phyloP scores from a whole-genome alignment of 2,888 invertebrate genomes.

The Nymphalis polychloros region DNA sequence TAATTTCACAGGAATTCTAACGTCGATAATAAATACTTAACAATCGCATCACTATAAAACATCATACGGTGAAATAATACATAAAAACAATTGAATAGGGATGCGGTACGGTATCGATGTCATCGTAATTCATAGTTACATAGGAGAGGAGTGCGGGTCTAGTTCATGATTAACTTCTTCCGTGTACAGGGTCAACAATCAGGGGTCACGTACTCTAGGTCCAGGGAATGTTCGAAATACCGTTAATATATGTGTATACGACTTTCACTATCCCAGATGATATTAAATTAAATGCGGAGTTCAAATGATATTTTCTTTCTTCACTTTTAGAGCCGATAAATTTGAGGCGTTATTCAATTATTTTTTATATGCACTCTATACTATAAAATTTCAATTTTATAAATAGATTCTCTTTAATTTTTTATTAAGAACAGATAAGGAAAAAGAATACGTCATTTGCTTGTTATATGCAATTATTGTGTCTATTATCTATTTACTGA shows the following conservation, averaged over 20 bases:
- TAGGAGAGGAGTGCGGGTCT: constrained; percentile 46
- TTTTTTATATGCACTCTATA: background rate
- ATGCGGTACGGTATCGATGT: constrained; percentile 44
- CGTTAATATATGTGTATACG: constrained; percentile 30
- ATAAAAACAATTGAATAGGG: constrained; percentile 23
- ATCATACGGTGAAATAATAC: background rate
- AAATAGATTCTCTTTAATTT: no score
- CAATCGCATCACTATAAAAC: background rate
- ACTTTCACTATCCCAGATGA: constrained; percentile 33
- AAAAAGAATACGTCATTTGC: no score
- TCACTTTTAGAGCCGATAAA: background rate
- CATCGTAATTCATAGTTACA: constrained; percentile 52
- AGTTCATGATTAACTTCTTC: constrained; percentile 74
- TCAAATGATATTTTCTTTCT: background rate
- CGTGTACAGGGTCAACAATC: constrained; percentile 71
- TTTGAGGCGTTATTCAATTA: background rate
- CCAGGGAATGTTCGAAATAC: constrained; percentile 34
- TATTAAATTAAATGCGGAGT: constrained; percentile 5
- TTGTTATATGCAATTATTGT: no score
- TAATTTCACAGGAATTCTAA: no score
- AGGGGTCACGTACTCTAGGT: constrained; percentile 55
- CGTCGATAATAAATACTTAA: no score
- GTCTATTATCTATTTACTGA: no score
- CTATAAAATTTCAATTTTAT: no score
- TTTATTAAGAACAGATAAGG: no score